Base-by-base conservation (phyloP, 2,113 vertebrate genomes). In the Nanger granti region DNA sequence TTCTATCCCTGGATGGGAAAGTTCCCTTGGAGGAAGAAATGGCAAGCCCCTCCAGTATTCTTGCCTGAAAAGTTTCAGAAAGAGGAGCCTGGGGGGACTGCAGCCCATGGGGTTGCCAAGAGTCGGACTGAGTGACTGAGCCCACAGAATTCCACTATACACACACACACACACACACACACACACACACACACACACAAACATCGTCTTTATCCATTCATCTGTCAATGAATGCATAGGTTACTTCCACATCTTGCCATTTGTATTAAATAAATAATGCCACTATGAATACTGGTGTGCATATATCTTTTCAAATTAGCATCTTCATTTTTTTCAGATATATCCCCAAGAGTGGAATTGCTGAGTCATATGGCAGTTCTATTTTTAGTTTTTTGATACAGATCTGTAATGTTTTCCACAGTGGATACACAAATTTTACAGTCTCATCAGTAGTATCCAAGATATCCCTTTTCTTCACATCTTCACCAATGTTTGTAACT, bases 231-330 rank as follows among this genome's bases (percentile, higher is more conserved):
- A 54, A 85, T 2, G 4, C 34, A 2, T 85, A 85, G 54, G 54
- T 85, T 57, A n/a, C 52, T 37, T 85, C 83, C 22, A 10, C 34
- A 37, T 28, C 34, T 37, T 57, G 22, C n/a, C n/a, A 85, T 12
- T 37, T 85, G 7, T 85, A 79, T 79, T 79, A 41, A 44, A 37
- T 69, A 83, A 84, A 85, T 57, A 85, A 57, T 85, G 83, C 13
- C 2, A 0, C 34, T 85, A 8, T 15, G 34, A 85, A 57, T 52
- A 37, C n/a, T 37, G 49, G 34, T 0, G 0, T 37, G 22, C 20
- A 17, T 57, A 7, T 57, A 15, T 85, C 34, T 57, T 84, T 85
- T 28, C 83, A 57, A 37, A 57, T 85, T 15, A 57, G 52, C n/a
- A 14, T 85, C 54, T 37, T 26, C 12, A 3, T 37, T 57, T 26